Conservation (phyloP, 2,888 invertebrate genomes). For the Pilophorus perplexus region DNA sequence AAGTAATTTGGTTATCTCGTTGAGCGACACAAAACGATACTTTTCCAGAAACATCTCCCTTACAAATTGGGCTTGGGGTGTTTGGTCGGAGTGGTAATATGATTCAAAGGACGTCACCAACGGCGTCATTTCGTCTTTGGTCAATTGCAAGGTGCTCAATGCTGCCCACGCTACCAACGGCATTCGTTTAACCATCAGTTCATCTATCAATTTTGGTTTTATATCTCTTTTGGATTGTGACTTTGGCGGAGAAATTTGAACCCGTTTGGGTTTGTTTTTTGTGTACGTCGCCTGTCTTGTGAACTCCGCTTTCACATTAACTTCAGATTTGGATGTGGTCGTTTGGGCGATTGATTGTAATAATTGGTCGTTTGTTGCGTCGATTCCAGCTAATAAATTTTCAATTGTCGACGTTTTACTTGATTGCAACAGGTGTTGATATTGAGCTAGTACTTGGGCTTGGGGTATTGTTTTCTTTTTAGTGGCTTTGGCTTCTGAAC, state of each 20-base stretch:
- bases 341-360: neutral
- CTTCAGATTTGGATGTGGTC: neutral
- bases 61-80: neutral
- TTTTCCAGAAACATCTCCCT: neutral
- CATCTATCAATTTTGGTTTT: neutral
- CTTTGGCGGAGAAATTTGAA: neutral
- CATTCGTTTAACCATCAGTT: neutral
- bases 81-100: neutral
- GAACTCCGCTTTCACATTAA: neutral
- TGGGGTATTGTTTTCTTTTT: neutral
- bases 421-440: neutral
- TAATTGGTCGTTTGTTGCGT: neutral
- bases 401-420: neutral
- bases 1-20: neutral
- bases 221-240: neutral
- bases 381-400: neutral
- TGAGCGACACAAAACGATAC: neutral
- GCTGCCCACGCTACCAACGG: neutral
- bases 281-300: neutral
- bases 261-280: neutral
- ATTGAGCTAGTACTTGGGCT: neutral
- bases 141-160: neutral
- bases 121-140: neutral
- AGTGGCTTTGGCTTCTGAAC: neutral
- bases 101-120: too few relatives aligned